Base-by-base conservation (phyloP, 2,888 invertebrate species). In the Leptogaster cylindrica region DNA sequence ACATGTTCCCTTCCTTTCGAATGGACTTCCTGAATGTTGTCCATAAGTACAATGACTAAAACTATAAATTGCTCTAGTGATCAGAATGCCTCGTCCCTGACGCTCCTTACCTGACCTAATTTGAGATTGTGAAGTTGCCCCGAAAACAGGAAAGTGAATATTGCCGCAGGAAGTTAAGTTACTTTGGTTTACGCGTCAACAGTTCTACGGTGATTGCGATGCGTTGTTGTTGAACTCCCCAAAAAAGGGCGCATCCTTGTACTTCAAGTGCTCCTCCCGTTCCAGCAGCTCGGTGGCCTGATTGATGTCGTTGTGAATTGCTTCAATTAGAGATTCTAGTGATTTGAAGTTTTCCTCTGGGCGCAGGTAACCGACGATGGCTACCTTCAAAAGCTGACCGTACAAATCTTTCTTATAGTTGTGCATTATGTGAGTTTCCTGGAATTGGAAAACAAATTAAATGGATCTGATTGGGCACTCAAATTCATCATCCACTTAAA, bases 371-470 rank as follows among this genome's bases (percentile, higher is more conserved):
- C 93, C 95, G 64, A 89, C 78, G 68, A 97, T 85, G 69, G 89
- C 87, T 20, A 95, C 86, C 82, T 89, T 91, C 70, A 98, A 81
- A 67, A 83, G 77, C 46, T 89, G 84, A 0, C 91, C 96, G 82
- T 98, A 98, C 75, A 98, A 93, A 80, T 97, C 97, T 44, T 84
- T 77, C 25, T 87, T 84, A 77, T 92, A 97, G 69, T 88, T 82
- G 76, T 97, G 90, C 72, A 98, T 82, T 51, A 98, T 87, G 77
- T 98, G 95, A 0, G 95, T 92, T 84, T 98, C 97, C 93, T 93
- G 82, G 64, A 85, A 84, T n/a, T n/a, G n/a, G n/a, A n/a, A n/a
- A n/a, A n/a, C n/a, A n/a, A n/a, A n/a, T n/a, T n/a, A n/a, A n/a
- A n/a, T n/a, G n/a, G n/a, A n/a, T n/a, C n/a, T n/a, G n/a, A n/a